phyloP scores from a whole-genome alignment of 2,888 invertebrate genomes.

The Phasia obesa region DNA sequence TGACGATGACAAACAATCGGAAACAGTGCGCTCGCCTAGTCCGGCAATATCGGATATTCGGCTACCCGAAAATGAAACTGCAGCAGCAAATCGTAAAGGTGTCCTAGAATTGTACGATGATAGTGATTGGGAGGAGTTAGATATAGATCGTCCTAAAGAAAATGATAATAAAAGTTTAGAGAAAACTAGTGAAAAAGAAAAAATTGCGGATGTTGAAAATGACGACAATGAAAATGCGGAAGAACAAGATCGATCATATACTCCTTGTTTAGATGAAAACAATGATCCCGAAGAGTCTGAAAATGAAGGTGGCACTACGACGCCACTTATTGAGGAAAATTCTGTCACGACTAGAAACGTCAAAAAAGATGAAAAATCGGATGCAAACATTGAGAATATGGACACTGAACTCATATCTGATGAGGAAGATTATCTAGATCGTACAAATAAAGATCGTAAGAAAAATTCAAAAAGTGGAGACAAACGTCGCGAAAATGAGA shows the following conservation, averaged over 20 bases:
- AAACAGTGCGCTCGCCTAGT: slow-evolving; percentile 68
- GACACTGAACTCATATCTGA: slow-evolving; percentile 90
- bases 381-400: slow-evolving; percentile 83
- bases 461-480: slow-evolving; percentile 66
- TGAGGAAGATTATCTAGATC: slow-evolving; percentile 84
- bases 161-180: slow-evolving; percentile 59
- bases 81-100: slow-evolving; percentile 79
- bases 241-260: slow-evolving; percentile 88
- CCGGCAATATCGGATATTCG: slow-evolving; percentile 70
- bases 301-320: slow-evolving; percentile 70
- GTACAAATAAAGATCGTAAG: slow-evolving; percentile 61
- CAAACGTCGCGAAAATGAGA: slow-evolving; percentile 76
- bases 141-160: slow-evolving; percentile 78
- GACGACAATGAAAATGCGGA: slow-evolving; percentile 46
- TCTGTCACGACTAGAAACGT: background rate
- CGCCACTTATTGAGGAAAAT: slow-evolving; percentile 37
- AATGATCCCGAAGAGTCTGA: slow-evolving; percentile 78
- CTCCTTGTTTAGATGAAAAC: slow-evolving; percentile 88
- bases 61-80: slow-evolving; percentile 71
- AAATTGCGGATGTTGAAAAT: slow-evolving; percentile 19
- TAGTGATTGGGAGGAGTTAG: slow-evolving; percentile 83
- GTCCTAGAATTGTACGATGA: slow-evolving; percentile 84
- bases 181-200: slow-evolving; percentile 32
- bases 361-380: slow-evolving; percentile 48
- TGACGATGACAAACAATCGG: slow-evolving; percentile 40